These are phyloP conservation scores for Drosophila arizonae DNA, from an alignment of 1,140 invertebrate species.

Conservation along the genomic window DNA sequence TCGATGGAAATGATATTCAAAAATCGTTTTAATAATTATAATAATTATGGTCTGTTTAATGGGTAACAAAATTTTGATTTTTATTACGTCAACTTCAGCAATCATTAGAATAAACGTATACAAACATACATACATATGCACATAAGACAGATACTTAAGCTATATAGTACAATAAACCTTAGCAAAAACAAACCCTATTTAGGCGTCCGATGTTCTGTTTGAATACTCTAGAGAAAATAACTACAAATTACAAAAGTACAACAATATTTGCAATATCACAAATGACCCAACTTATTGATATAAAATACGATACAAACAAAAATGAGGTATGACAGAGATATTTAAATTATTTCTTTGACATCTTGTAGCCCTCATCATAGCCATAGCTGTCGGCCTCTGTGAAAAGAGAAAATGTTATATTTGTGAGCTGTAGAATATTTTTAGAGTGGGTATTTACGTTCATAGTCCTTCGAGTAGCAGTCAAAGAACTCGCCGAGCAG, in stretches of 20 bases:
- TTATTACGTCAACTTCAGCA: conserved; percentile 31
- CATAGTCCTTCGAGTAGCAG: conserved; percentile 84
- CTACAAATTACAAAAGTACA: conserved; percentile 50
- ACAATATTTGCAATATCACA: conserved; percentile 79
- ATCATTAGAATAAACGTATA: conserved; percentile 27
- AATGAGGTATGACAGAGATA: conserved; percentile 7
- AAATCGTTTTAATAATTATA: background rate
- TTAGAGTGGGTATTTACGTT: conserved; percentile 82
- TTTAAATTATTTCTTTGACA: conserved; percentile 57
- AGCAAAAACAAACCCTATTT: conserved; percentile 37
- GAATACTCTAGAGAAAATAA: conserved; percentile 26
- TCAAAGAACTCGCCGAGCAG: conserved; percentile 84
- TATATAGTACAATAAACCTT: conserved; percentile 41
- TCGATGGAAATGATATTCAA: no score
- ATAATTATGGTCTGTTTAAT: conserved; percentile 9
- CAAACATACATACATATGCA: conserved; percentile 8
- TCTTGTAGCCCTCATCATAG: conserved; percentile 63
- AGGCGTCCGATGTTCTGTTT: conserved; percentile 29
- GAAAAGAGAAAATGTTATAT: conserved; percentile 2
- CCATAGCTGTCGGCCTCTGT: conserved; percentile 78
- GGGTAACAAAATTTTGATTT: conserved; percentile 49
- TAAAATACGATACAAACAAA: conserved; percentile 68
- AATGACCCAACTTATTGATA: conserved; percentile 72
- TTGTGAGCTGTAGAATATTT: background rate
- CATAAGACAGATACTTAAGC: conserved; percentile 20